These are phyloP conservation scores for Strigamia crassipes DNA, from an alignment of 2,888 invertebrate species.

Conservation along the genomic window DNA sequence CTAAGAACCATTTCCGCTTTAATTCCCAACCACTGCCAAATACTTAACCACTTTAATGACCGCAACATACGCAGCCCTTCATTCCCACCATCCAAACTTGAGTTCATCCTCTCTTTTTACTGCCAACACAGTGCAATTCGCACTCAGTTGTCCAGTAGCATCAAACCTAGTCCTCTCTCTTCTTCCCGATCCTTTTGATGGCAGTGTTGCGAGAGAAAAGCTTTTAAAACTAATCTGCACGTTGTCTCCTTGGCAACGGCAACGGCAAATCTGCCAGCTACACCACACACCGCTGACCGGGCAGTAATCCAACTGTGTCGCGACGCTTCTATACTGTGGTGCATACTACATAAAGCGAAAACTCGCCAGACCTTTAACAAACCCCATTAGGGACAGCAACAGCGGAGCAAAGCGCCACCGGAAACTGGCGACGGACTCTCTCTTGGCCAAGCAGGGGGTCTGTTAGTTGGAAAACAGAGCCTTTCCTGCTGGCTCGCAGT, in stretches of 20 bases:
- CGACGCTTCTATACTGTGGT: not conserved
- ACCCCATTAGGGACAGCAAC: conserved; percentile 6
- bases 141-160: conserved; percentile 19
- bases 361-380: conserved; percentile 32
- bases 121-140: conserved; percentile 7
- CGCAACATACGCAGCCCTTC: not conserved
- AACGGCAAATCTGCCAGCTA: not conserved
- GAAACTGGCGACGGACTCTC: conserved; percentile 24
- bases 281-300: conserved; percentile 28
- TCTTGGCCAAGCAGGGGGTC: not conserved
- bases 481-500: conserved; percentile 22
- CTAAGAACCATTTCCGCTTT: not conserved
- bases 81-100: not conserved
- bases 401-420: conserved; percentile 18
- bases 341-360: not conserved
- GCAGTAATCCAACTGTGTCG: conserved; percentile 34
- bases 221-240: conserved; percentile 37
- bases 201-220: conserved; percentile 18
- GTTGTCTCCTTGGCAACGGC: conserved; percentile 9
- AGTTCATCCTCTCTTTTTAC: conserved; percentile 15
- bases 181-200: not conserved
- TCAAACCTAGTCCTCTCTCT: not conserved
- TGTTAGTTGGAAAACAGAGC: conserved; percentile 31
- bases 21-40: not conserved
- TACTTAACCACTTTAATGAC: conserved; percentile 24